These are phyloP conservation scores for Actias luna DNA, from an alignment of 2,888 invertebrate species.

Conservation along the genomic window DNA sequence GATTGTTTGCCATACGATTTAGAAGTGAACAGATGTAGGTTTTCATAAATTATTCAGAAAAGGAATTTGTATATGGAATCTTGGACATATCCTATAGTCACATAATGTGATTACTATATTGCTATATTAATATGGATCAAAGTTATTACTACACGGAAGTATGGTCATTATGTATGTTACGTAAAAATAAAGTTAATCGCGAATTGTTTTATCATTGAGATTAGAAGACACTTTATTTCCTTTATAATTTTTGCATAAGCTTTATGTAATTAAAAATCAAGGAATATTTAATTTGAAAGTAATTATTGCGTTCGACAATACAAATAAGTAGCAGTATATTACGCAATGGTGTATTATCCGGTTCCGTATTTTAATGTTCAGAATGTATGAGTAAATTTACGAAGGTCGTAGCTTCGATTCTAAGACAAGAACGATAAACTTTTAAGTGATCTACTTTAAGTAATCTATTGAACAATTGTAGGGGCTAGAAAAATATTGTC, in stretches of 20 bases:
- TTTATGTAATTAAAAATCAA: neutral
- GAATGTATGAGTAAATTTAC: neutral
- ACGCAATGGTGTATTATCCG: neutral
- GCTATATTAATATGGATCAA: neutral
- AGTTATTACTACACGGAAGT: slow-evolving; percentile 12
- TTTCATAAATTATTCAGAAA: too few relatives aligned
- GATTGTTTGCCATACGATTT: too few relatives aligned
- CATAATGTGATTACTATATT: neutral
- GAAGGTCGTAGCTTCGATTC: neutral
- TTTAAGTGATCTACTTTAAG: neutral
- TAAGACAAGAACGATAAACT: too few relatives aligned
- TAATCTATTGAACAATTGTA: neutral
- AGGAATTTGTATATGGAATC: too few relatives aligned
- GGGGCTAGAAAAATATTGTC: neutral
- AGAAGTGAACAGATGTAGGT: too few relatives aligned
- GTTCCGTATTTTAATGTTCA: neutral
- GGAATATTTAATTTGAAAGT: neutral
- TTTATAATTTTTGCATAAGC: slow-evolving; percentile 8
- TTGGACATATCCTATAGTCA: neutral
- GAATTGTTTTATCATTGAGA: slow-evolving; percentile 12
- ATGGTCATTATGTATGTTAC: slow-evolving; percentile 1
- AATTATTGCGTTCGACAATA: neutral
- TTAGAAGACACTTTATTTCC: slow-evolving; percentile 12
- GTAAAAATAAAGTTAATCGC: slow-evolving; percentile 15
- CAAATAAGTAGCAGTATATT: neutral